phyloP scores from a whole-genome alignment of 2,113 vertebrate species.

The Vireo altiloquus region DNA sequence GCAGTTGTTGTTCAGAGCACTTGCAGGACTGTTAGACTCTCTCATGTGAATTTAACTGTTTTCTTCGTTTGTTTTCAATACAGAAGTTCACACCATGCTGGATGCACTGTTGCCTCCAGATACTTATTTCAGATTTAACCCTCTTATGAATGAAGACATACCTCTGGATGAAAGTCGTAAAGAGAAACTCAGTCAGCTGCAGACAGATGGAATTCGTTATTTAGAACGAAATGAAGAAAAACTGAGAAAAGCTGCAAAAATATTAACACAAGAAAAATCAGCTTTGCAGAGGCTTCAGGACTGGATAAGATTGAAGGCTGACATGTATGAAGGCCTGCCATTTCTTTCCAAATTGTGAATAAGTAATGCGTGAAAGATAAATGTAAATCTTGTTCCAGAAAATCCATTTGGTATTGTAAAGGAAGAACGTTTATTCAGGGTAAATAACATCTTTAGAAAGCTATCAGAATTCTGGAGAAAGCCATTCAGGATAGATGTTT shows the following conservation, averaged over 20 bases:
- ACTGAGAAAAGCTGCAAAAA: slow-evolving; percentile 82
- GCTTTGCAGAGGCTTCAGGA: slow-evolving; percentile 81
- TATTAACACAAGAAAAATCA: slow-evolving; percentile 85
- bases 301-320: slow-evolving; percentile 82
- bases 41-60: neutral
- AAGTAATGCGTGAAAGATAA: neutral
- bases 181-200: slow-evolving; percentile 88
- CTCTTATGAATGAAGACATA: slow-evolving; percentile 89
- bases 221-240: slow-evolving; percentile 92
- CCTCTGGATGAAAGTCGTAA: slow-evolving; percentile 89
- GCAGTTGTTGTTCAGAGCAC: neutral
- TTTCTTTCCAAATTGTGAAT: slow-evolving; percentile 82
- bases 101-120: slow-evolving; percentile 86
- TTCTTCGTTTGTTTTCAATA: slow-evolving; percentile 16
- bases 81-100: slow-evolving; percentile 95
- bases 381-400: slow-evolving; percentile 21
- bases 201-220: slow-evolving; percentile 83
- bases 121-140: slow-evolving; percentile 96
- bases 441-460: neutral
- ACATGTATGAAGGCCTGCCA: slow-evolving; percentile 84
- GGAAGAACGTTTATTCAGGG: neutral
- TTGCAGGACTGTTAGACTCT: neutral
- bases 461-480: neutral
- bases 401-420: neutral
- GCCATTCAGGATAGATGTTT: neutral